Evolutionary conservation across 2,113 vertebrate species (phyloP), one percentile per base, ranked within the genome.

Genomic region (Lepus europaeus): DNA sequence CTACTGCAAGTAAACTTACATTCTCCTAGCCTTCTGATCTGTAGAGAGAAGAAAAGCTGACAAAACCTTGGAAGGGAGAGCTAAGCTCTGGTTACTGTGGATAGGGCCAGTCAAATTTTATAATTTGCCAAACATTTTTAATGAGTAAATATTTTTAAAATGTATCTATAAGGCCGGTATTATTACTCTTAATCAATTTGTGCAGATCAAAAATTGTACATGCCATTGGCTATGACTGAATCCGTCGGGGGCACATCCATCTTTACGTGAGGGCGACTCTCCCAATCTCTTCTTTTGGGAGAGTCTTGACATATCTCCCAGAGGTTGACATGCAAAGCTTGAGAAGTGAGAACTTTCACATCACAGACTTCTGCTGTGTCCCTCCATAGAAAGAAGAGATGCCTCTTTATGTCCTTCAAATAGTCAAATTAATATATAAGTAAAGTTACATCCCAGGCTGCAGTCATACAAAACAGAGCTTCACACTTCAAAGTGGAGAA

Each of bases 41-140:
- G 68, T 77, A 92, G 70, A 94, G 49, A 77, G 36, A 87, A 78
- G 68, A 73, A 87, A 93, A 69, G 76, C 5, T 82, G 92, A 29
- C 63, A 86, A 85, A 95, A 39, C n/a, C 77, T 86, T 72, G 70
- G 45, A 92, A 95, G 53, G 77, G 53, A 89, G 36, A 72, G 59
- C 51, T 29, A 89, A 69, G 74, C 51, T 81, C 92, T 90, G 64
- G 63, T 82, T 64, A 82, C 56, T 90, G 31, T 91, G 77, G 56
- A 94, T 74, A 90, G 91, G 31, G 25, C 70, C 87, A 93, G 56
- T 73, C 64, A 74, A 36, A 84, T 49, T 87, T 93, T 84, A 45
- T 92, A 87, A 93, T 84, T 94, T 95, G 78, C n/a, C 59, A 70
- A 81, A 84, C 66, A 93, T 39, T 74, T 95, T 81, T 85, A 85